Evolutionary conservation across 2,888 invertebrate species (phyloP).

Genomic region (Napeogenes inachia): DNA sequence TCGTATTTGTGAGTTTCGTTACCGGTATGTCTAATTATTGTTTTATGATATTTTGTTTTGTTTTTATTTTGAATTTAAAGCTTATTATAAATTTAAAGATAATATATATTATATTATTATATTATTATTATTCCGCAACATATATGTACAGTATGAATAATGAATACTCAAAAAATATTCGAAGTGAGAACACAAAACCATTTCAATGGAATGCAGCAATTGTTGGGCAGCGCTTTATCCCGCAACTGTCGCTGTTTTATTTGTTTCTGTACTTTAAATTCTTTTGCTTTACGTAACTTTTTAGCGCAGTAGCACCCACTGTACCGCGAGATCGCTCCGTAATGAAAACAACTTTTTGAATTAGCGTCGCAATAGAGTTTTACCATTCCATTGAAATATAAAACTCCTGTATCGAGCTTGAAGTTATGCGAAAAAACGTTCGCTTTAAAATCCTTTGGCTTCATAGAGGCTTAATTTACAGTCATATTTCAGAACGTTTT

Average conservation of each 20-base stretch:
- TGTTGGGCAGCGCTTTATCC: constrained; percentile 62
- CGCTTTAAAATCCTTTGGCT: constrained; percentile 39
- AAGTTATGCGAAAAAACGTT: constrained; percentile 44
- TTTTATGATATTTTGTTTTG: background rate
- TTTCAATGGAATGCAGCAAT: constrained; percentile 66
- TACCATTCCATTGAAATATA: constrained; percentile 61
- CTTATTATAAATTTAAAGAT: too few species aligned
- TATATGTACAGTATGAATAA: too few species aligned
- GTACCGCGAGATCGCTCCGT: constrained; percentile 57
- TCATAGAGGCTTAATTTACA: constrained; percentile 33
- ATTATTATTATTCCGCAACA: too few species aligned
- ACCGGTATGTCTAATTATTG: background rate
- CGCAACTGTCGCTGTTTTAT: constrained; percentile 58
- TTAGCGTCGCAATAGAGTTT: constrained; percentile 67
- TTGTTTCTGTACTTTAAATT: constrained; percentile 66
- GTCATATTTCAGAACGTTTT: constrained; percentile 28
- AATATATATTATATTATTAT: too few species aligned
- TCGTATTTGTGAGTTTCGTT: constrained; percentile 27
- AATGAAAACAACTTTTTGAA: constrained; percentile 76
- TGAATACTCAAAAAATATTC: constrained; percentile 31
- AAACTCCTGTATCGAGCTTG: constrained; percentile 54
- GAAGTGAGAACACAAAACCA: constrained; percentile 42
- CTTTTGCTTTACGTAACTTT: constrained; percentile 66
- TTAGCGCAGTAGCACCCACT: constrained; percentile 48
- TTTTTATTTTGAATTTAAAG: background rate